Conservation (phyloP, 1,140 invertebrate species). For the Grapholita molesta region DNA sequence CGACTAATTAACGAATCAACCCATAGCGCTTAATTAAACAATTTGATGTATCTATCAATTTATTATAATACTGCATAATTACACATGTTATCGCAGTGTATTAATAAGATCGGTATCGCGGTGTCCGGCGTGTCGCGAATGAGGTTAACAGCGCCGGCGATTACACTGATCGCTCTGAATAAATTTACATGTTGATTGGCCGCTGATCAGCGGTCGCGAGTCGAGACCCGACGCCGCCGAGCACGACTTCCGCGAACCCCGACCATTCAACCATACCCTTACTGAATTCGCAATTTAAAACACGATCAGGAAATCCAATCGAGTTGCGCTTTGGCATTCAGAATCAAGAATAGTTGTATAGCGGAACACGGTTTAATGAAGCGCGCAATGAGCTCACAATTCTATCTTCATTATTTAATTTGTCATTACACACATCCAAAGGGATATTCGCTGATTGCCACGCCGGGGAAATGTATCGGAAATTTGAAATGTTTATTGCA, state of each 20-base stretch:
- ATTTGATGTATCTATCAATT: slow-evolving; percentile 28
- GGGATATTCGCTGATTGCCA: slow-evolving; percentile 15
- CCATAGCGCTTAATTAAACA: slow-evolving; percentile 15
- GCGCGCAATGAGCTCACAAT: neutral
- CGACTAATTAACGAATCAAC: slow-evolving; percentile 9
- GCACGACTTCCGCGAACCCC: neutral
- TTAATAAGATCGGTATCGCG: slow-evolving; percentile 50
- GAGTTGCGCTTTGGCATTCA: neutral
- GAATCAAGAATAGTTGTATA: slow-evolving; percentile 4
- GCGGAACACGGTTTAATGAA: neutral
- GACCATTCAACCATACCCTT: neutral
- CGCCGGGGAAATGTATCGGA: slow-evolving; percentile 19
- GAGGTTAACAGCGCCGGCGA: slow-evolving; percentile 68
- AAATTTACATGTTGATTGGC: slow-evolving; percentile 73
- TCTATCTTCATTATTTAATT: slow-evolving; percentile 12
- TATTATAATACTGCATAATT: slow-evolving; percentile 7
- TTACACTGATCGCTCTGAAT: slow-evolving; percentile 70
- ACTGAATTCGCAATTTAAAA: slow-evolving; percentile 4
- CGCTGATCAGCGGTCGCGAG: slow-evolving; percentile 41
- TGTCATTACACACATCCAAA: slow-evolving; percentile 1
- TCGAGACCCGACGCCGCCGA: neutral
- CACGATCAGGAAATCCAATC: neutral
- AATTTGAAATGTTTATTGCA: slow-evolving; percentile 27
- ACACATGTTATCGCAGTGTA: slow-evolving; percentile 32
- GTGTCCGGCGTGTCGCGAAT: slow-evolving; percentile 51